Conservation (phyloP, 1,140 invertebrate species). For the Saxidomus purpurata region DNA sequence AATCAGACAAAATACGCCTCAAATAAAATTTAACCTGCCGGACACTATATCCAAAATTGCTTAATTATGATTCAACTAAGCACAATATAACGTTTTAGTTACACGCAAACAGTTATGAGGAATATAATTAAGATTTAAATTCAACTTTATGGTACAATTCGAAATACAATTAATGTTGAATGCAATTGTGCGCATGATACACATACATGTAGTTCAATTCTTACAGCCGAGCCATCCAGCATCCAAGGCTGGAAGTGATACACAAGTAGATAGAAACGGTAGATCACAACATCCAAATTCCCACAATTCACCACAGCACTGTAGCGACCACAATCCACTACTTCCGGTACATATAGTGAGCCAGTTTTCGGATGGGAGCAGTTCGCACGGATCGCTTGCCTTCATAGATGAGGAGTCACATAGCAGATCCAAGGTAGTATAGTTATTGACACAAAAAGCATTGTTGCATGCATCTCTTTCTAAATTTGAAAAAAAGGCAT, state of each 20-base stretch:
- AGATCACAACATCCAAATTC: slow-evolving; percentile 1
- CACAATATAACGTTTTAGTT: too few relatives aligned
- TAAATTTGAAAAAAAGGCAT: too few relatives aligned
- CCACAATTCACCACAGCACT: slow-evolving; percentile 48
- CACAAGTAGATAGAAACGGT: slow-evolving; percentile 43
- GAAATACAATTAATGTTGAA: too few relatives aligned
- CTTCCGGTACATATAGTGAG: slow-evolving; percentile 19
- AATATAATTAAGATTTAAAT: too few relatives aligned
- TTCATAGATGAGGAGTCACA: slow-evolving; percentile 62
- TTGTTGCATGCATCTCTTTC: too few relatives aligned
- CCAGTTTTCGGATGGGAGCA: background rate
- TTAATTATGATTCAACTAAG: too few relatives aligned
- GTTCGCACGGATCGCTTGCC: slow-evolving; percentile 61
- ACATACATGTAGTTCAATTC: background rate
- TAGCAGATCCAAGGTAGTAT: slow-evolving; percentile 48
- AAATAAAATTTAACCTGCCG: too few relatives aligned
- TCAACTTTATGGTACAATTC: too few relatives aligned
- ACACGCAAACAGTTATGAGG: too few relatives aligned
- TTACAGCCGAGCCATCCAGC: slow-evolving; percentile 52
- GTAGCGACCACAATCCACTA: slow-evolving; percentile 49
- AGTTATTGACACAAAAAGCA: background rate
- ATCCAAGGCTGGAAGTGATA: slow-evolving; percentile 51
- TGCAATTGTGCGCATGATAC: too few relatives aligned
- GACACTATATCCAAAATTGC: too few relatives aligned
- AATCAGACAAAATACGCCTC: too few relatives aligned